Conservation (phyloP, 2,888 invertebrate genomes). For the Andrena trimmerana region DNA sequence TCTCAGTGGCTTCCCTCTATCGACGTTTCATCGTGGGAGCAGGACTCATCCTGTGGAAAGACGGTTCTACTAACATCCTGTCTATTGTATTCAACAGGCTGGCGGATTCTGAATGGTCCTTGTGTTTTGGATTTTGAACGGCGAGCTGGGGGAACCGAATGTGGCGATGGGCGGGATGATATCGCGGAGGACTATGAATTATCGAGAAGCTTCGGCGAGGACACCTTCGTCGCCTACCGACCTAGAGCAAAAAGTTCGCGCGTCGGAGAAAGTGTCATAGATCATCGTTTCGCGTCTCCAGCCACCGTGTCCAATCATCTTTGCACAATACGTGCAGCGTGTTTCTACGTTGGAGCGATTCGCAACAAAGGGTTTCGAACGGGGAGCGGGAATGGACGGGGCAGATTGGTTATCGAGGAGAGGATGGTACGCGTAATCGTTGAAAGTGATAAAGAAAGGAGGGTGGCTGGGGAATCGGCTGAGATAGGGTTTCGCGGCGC, state of each 20-base stretch:
- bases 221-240: too few relatives aligned
- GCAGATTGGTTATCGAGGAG: not conserved
- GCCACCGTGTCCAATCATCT: constrained; percentile 15
- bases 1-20: constrained; percentile 32
- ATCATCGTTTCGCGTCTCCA: not conserved
- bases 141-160: not conserved
- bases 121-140: too few relatives aligned
- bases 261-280: not conserved
- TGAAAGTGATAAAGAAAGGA: not conserved
- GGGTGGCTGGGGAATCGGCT: not conserved
- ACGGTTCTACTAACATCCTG: not conserved
- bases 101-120: too few relatives aligned
- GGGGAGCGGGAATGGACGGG: not conserved
- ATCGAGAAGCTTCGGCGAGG: too few relatives aligned
- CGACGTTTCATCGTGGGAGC: constrained; percentile 39
- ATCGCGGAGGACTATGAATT: too few relatives aligned
- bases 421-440: not conserved
- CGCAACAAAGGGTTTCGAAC: constrained; percentile 6
- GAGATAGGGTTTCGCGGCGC: not conserved
- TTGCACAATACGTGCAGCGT: not conserved
- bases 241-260: too few relatives aligned
- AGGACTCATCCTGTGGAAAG: not conserved
- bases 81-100: not conserved
- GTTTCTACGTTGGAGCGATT: not conserved
- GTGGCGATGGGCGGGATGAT: too few relatives aligned